Percentiles rank a stretch among this genome's conserved stretches.
Conservation (phyloP, 1,140 invertebrate species). For the Mamestra configurata region DNA sequence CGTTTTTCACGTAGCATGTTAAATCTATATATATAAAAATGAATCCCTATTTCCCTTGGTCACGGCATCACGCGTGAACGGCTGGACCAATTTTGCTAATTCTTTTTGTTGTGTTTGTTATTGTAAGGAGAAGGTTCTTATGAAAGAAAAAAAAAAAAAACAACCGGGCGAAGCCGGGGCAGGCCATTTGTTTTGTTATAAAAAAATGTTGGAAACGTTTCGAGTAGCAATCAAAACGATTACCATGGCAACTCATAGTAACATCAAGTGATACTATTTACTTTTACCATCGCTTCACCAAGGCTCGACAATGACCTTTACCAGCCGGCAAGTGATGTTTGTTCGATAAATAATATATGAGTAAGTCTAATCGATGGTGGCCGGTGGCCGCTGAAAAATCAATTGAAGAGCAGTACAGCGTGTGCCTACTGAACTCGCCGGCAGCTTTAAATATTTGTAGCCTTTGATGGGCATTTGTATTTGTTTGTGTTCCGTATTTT, state of each 20-base stretch:
- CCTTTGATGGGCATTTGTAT: neutral
- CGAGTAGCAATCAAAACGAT: neutral
- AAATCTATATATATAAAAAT: too few relatives aligned
- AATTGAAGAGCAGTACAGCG: neutral
- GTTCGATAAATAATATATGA: conserved; percentile 30
- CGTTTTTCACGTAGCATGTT: neutral
- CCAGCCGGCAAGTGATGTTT: neutral
- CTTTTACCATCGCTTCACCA: neutral
- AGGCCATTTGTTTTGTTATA: too few relatives aligned
- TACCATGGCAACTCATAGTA: conserved; percentile 24
- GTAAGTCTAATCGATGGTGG: conserved; percentile 14
- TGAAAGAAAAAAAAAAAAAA: too few relatives aligned
- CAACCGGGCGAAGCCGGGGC: too few relatives aligned
- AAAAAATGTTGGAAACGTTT: neutral
- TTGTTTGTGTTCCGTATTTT: neutral
- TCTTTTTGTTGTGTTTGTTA: too few relatives aligned
- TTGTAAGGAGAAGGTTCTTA: too few relatives aligned
- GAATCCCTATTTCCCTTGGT: too few relatives aligned
- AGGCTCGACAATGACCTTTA: conserved; percentile 25
- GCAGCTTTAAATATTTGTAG: neutral
- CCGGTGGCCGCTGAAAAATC: neutral
- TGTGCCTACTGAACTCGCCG: neutral
- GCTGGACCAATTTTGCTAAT: too few relatives aligned
- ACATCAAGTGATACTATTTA: conserved; percentile 22
- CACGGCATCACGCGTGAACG: too few relatives aligned